Evolutionary conservation across 2,888 invertebrate genomes (phyloP).

Genomic region (Tromatobia lineatoria): DNA sequence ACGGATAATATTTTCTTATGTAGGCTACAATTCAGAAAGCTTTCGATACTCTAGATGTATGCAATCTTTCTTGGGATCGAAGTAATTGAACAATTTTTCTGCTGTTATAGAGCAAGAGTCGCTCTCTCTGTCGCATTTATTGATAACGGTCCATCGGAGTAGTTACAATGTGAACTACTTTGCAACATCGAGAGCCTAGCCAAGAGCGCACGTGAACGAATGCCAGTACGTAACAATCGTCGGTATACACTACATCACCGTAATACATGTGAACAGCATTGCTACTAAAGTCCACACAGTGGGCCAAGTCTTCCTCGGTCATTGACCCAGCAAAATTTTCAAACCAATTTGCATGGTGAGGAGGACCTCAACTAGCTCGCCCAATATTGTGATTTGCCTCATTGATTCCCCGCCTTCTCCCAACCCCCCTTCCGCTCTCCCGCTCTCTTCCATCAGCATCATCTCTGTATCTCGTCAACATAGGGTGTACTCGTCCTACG

Average conservation of each 20-base stretch:
- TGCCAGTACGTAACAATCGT: conserved; percentile 22
- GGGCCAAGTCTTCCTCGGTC: conserved; percentile 62
- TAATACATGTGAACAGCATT: conserved; percentile 11
- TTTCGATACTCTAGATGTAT: background rate
- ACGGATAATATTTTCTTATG: background rate
- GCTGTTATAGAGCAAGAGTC: background rate
- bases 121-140: background rate
- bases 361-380: conserved; percentile 58
- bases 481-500: conserved; percentile 9
- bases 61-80: background rate
- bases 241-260: background rate
- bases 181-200: background rate
- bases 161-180: conserved; percentile 18
- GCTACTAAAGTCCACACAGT: conserved; percentile 35
- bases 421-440: conserved; percentile 36
- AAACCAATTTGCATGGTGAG: conserved; percentile 62
- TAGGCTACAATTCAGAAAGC: too few relatives aligned
- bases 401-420: conserved; percentile 44
- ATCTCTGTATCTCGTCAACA: conserved; percentile 33
- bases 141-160: conserved; percentile 2
- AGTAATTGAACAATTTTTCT: background rate
- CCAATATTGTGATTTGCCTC: conserved; percentile 56
- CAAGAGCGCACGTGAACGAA: conserved; percentile 20
- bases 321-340: conserved; percentile 64
- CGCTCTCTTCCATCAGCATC: conserved; percentile 23